phyloP scores from a whole-genome alignment of 2,888 invertebrate species.

The Zygogramma bicolorata region DNA sequence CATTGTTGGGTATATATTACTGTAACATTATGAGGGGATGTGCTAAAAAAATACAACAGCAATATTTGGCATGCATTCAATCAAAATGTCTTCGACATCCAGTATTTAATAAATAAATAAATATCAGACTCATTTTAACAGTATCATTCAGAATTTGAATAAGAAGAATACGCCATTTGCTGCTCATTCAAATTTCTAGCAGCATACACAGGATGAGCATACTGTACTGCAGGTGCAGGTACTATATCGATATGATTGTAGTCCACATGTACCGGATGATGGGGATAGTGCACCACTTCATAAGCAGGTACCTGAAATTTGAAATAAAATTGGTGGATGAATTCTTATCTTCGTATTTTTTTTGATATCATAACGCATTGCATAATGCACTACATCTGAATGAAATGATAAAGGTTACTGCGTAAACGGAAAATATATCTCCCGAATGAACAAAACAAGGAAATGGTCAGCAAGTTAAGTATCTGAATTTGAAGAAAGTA shows the following conservation, averaged over 20 bases:
- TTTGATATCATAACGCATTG: too few species aligned
- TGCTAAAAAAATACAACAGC: not conserved
- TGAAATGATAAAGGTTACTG: too few species aligned
- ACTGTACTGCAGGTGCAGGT: conserved; percentile 29
- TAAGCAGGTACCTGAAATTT: conserved; percentile 77
- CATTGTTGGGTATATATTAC: too few species aligned
- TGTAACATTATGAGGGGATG: too few species aligned
- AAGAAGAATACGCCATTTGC: conserved; percentile 31
- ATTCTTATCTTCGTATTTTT: too few species aligned
- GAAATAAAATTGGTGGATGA: not conserved
- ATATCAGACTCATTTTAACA: conserved; percentile 22
- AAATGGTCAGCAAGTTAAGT: too few species aligned
- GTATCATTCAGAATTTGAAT: not conserved
- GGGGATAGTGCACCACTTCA: conserved; percentile 87
- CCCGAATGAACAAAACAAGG: too few species aligned
- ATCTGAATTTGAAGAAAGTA: too few species aligned
- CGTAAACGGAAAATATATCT: too few species aligned
- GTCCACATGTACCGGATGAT: conserved; percentile 71
- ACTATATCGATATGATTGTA: conserved; percentile 34
- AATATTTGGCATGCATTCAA: not conserved
- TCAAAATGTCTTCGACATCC: not conserved
- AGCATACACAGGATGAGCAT: conserved; percentile 34
- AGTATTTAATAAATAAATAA: conserved; percentile 20
- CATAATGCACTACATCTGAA: too few species aligned
- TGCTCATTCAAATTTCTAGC: conserved; percentile 30